These are phyloP conservation scores for Actenoides lindsayi DNA, from an alignment of 2,113 vertebrate species.

Conservation along the genomic window DNA sequence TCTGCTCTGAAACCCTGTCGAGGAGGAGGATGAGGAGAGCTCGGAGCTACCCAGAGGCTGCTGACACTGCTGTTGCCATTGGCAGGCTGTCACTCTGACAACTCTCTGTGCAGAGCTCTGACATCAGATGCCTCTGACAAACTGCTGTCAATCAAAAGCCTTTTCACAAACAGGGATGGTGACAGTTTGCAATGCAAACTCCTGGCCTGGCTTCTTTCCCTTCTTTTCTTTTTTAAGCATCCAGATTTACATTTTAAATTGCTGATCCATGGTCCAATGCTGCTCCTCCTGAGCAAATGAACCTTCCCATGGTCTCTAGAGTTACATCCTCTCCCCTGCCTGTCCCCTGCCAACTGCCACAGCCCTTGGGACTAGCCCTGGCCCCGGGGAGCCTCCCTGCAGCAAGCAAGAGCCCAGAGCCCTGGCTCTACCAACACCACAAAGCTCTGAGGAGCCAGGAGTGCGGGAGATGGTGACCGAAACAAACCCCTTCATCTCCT, in stretches of 20 bases:
- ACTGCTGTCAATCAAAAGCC: slow-evolving; percentile 54
- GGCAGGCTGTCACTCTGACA: slow-evolving; percentile 1
- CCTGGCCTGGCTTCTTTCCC: background rate
- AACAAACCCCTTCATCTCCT: background rate
- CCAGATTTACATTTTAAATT: background rate
- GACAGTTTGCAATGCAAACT: background rate
- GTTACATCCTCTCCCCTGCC: background rate
- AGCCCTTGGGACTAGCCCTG: background rate
- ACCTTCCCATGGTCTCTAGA: background rate
- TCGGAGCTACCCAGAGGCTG: background rate
- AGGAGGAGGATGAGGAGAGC: background rate
- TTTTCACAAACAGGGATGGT: background rate
- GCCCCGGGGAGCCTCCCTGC: background rate
- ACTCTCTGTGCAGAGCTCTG: background rate
- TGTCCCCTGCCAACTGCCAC: background rate
- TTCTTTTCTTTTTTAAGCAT: background rate
- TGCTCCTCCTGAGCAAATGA: background rate
- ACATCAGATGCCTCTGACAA: slow-evolving; percentile 56
- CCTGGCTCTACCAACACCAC: background rate
- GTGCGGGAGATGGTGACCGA: background rate
- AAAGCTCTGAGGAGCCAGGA: background rate
- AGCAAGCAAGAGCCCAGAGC: background rate
- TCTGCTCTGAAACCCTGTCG: background rate
- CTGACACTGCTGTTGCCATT: background rate
- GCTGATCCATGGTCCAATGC: background rate